Base-by-base conservation (phyloP, 2,113 vertebrate genomes). In the Boleophthalmus pectinirostris region DNA sequence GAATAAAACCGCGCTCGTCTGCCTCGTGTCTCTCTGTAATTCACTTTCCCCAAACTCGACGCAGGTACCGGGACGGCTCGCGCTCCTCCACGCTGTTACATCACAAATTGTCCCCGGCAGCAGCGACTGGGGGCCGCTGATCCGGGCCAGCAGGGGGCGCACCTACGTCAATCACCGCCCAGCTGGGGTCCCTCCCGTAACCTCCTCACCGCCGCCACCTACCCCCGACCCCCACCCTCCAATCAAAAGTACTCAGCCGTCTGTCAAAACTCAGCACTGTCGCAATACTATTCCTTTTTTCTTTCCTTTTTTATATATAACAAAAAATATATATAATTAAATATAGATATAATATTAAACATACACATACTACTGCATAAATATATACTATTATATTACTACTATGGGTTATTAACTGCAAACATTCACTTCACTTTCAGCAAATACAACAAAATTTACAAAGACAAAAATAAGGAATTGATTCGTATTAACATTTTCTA, bases 141-240 rank as follows among this genome's bases (percentile, higher is more conserved):
- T 68, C 33, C 14, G 1, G n/a, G 75, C 45, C 60, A 54, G 70
- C 57, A 43, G 35, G 0, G 81, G 69, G 69, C 66, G 57, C 68
- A 57, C 4, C 71, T 35, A 75, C 74, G 69, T 84, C 79, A 82
- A 80, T 85, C 87, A 85, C 5, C 38, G 73, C 74, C 46, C 80
- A 70, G 80, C 56, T 21, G 58, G 73, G 68, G 51, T 25, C 69
- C 56, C 76, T 68, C 47, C 61, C 51, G 15, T 51, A 43, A 15
- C 3, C 45, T 10, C 45, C 51, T 10, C 3, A 35, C 33, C 12
- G 0, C 49, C 18, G 16, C 49, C 49, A 20, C 20, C 18, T 18
- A 16, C 20, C 49, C 49, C 18, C 16, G 1, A 3, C 46, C 47
- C 15, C 15, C 46, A 1, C 46, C 46, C 13, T 15, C 66, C 25